phyloP scores from a whole-genome alignment of 1,140 invertebrate genomes.

The Ips typographus region DNA sequence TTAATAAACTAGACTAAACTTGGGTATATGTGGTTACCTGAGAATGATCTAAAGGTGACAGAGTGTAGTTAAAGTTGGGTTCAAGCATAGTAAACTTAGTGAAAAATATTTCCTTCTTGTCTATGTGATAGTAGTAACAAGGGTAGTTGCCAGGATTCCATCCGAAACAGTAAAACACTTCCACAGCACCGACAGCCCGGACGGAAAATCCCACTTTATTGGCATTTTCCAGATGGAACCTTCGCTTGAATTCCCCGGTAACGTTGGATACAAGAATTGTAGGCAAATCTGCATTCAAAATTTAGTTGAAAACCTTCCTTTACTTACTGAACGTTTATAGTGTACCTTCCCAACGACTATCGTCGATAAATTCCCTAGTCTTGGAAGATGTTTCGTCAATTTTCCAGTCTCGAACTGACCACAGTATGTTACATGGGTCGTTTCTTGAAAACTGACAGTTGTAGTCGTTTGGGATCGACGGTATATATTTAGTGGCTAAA shows the following conservation, averaged over 20 bases:
- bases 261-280: slow-evolving; percentile 33
- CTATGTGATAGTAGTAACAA: slow-evolving; percentile 41
- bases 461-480: slow-evolving; percentile 38
- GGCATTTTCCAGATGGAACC: slow-evolving; percentile 35
- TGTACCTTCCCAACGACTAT: slow-evolving; percentile 43
- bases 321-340: neutral
- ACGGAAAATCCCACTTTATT: slow-evolving; percentile 39
- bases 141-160: slow-evolving; percentile 42
- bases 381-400: slow-evolving; percentile 40
- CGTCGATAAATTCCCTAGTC: slow-evolving; percentile 40
- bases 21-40: slow-evolving; percentile 22
- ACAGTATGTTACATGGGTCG: slow-evolving; percentile 36
- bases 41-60: slow-evolving; percentile 24
- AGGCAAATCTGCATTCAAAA: slow-evolving; percentile 35
- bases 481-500: slow-evolving; percentile 41
- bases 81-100: slow-evolving; percentile 23
- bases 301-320: neutral
- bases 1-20: neutral
- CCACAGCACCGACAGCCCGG: slow-evolving; percentile 34
- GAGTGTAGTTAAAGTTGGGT: slow-evolving; percentile 7
- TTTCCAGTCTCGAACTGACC: slow-evolving; percentile 41
- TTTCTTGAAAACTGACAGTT: slow-evolving; percentile 42
- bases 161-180: slow-evolving; percentile 41
- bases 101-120: slow-evolving; percentile 34
- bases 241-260: slow-evolving; percentile 35